Evolutionary conservation across 2,888 invertebrate genomes (phyloP), one percentile per base, ranked within the genome.

Genomic region (Drosophila rubida): DNA sequence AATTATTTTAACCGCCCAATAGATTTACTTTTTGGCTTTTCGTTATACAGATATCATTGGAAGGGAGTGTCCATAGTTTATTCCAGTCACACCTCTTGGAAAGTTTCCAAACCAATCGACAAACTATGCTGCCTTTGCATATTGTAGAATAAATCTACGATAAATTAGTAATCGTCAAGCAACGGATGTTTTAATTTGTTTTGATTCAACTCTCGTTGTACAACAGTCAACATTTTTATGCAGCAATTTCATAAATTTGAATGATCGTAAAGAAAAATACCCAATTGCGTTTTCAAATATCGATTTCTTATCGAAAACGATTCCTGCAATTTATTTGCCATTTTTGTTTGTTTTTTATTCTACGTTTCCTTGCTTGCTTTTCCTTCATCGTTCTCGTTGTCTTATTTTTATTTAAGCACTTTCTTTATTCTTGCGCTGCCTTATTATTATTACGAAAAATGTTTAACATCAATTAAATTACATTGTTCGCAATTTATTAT

Each of bases 291-390:
- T 30, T 42, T 13, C 23, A 42, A 7, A 5, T n/a, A 22, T 41
- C 16, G 16, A 39, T 30, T 23, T 65, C 35, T 32, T 63, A 13
- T 51, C 41, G 41, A 41, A 11, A 41, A 11, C 30, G 11, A 30
- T 30, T 30, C 11, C 8, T 30, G 9, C 30, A 30, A 30, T 30
- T 30, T 30, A 41, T 39, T 48, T 46, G 35, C 22, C 37, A 42
- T 55, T 41, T 46, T 69, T 23, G 2, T 23, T 25, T 25, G 1
- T 5, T 25, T 5, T 25, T 23, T 23, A 5, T 49, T 62, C 55
- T 69, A 69, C 57, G 61, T 69, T 69, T 54, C 50, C 51, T 61
- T 61, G 45, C 23, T 41, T 42, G 32, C 25, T 37, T 50, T 42
- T 57, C 45, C 19, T 35, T 55, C 54, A 1, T 23, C 1, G 7